These are phyloP conservation scores for Mesoclemmys tuberculata DNA, from an alignment of 2,113 vertebrate genomes.

Conservation along the genomic window DNA sequence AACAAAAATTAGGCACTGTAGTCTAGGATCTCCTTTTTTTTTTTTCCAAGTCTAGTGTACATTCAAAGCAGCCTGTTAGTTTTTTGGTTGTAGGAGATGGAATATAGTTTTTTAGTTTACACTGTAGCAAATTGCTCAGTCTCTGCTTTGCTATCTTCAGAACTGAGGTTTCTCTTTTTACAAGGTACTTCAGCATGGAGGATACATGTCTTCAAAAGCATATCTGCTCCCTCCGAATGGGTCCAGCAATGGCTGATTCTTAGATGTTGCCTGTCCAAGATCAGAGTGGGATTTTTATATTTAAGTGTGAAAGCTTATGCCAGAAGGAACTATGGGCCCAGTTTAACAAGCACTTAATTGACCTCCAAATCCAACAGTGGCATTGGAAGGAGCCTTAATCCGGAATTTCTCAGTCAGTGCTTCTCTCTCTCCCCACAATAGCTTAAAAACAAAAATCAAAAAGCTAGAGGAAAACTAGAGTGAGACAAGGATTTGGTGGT, in stretches of 20 bases:
- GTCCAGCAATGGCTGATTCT: neutral
- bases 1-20: neutral
- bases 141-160: accelerated
- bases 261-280: neutral
- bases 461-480: neutral
- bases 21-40: neutral
- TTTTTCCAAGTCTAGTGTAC: neutral
- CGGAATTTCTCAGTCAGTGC: neutral
- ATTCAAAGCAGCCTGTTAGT: neutral
- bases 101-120: neutral
- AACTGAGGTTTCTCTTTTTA: neutral
- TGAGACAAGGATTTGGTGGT: neutral
- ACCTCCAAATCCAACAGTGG: neutral
- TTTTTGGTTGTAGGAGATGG: neutral
- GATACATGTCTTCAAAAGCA: accelerated
- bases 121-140: neutral
- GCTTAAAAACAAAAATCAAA: neutral
- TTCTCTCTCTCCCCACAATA: neutral
- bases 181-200: neutral
- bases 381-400: neutral
- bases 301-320: slow-evolving; percentile 6
- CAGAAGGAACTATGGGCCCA: neutral
- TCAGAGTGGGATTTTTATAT: neutral
- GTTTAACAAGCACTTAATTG: neutral
- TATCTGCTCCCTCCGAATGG: neutral